Base-by-base conservation (phyloP, 2,888 invertebrate species). In the Laothoe populi region DNA sequence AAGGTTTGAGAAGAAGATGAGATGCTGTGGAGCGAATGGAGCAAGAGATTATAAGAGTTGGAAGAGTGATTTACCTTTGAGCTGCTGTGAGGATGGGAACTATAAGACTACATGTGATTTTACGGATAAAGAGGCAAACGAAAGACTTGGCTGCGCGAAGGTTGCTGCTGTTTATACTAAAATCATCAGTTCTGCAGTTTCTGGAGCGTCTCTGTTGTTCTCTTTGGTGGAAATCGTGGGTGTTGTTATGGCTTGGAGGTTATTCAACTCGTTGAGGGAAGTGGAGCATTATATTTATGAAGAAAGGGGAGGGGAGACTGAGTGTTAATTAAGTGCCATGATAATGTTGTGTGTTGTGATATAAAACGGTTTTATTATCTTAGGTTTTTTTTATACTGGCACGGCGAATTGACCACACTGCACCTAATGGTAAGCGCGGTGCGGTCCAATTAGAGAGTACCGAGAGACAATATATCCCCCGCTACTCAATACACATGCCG, bases 161-260 rank as follows among this genome's bases (percentile, higher is more conserved):
- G 92, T 92, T 63, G 92, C 92, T 0, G 73, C 92, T n/a, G 92
- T 91, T 21, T 92, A 92, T 67, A 88, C 90, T 0, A 92, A 92
- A 75, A 92, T 92, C 60, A 91, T 92, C 69, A 90, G 90, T 64
- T 91, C 92, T 0, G 89, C 89, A 0, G 82, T 92, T 0, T 91
- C 91, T 8, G 92, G 90, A 11, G 88, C 88, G 40, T 89, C 91
- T 0, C 69, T 92, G 10, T 66, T 92, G 4, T 89, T 92, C 11
- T 84, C 87, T 2, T 44, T 92, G 40, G 68, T 91, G 35, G 91
- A 92, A 69, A 85, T 92, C 19, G 81, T 82, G 2, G 90, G 92
- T 57, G 79, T 87, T 2, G 74, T 90, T 13, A 70, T 92, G 5
- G 86, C 91, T 58, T 92, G 90, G 88, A 90, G 83, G 66, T 80